Percentiles rank a stretch among this genome's conserved stretches.
Evolutionary conservation across 2,113 vertebrate genomes (phyloP).

Genomic region (Xerus inauris): DNA sequence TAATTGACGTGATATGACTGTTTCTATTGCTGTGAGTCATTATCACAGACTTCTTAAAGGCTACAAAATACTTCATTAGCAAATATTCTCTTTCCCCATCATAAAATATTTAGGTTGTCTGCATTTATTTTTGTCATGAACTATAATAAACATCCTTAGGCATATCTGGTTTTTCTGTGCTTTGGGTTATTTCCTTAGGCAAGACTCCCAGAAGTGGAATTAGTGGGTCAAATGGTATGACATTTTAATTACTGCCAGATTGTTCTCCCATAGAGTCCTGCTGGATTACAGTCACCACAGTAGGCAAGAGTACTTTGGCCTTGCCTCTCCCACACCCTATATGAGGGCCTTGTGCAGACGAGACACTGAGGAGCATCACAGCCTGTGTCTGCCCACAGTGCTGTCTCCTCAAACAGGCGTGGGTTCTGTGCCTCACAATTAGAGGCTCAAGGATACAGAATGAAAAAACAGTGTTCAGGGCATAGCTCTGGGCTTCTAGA

Average conservation of each 20-base stretch:
- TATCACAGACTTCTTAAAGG: not conserved
- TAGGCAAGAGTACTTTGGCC: not conserved
- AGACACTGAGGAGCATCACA: accelerated
- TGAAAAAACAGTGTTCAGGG: not conserved
- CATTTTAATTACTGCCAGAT: conserved; percentile 2
- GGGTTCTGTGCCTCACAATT: not conserved
- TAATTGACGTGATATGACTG: not conserved
- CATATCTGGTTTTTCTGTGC: not conserved
- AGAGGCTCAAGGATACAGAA: not conserved
- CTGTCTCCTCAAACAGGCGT: not conserved
- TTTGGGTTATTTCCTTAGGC: conserved; percentile 18
- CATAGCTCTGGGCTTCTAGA: not conserved
- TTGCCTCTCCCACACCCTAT: not conserved
- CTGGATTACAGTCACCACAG: not conserved
- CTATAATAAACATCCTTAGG: not conserved
- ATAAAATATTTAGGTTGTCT: not conserved
- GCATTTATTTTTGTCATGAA: not conserved
- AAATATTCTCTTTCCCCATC: not conserved
- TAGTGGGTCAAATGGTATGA: not conserved
- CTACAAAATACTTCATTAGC: not conserved
- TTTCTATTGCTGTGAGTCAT: not conserved
- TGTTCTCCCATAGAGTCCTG: not conserved
- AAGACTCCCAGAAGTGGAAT: not conserved
- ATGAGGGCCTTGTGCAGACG: accelerated
- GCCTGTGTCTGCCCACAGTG: not conserved